Evolutionary conservation across 2,797 vertebrate genomes (phyloP).

Genomic region (Sebastes iracundus): DNA sequence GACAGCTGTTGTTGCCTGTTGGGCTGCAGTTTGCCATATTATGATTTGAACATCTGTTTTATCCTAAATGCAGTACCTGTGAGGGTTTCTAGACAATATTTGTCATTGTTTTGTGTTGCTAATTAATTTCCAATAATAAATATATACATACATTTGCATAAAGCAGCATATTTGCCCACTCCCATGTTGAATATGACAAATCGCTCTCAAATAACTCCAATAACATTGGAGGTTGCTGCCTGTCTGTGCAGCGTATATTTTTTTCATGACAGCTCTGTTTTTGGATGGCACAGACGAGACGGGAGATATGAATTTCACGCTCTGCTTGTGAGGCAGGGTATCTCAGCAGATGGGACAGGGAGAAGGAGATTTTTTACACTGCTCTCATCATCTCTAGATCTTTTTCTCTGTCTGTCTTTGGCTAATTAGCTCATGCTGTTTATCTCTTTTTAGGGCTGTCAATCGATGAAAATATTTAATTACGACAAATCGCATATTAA

Average conservation of each 20-base stretch:
- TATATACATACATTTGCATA: no score
- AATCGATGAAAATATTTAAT: no score
- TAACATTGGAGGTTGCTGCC: background rate
- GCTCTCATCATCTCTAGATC: background rate
- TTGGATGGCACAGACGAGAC: background rate
- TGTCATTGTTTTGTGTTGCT: no score
- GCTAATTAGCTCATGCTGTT: background rate
- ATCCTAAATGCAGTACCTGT: no score
- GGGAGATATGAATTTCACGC: conserved; percentile 7
- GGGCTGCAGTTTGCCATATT: no score
- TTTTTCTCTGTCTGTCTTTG: background rate
- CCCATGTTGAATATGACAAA: no score
- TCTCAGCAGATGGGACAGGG: background rate
- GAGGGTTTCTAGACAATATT: no score
- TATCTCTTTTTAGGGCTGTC: background rate
- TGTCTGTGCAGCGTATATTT: background rate
- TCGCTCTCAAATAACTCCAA: background rate
- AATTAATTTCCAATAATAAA: no score
- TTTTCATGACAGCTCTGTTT: background rate
- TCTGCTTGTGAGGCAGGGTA: background rate
- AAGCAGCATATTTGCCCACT: no score
- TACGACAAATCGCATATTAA: no score
- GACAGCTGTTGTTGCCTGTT: no score
- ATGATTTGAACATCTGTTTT: no score
- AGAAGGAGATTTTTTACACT: background rate